phyloP scores from a whole-genome alignment of 2,113 vertebrate genomes.

The Corvus hawaiiensis region DNA sequence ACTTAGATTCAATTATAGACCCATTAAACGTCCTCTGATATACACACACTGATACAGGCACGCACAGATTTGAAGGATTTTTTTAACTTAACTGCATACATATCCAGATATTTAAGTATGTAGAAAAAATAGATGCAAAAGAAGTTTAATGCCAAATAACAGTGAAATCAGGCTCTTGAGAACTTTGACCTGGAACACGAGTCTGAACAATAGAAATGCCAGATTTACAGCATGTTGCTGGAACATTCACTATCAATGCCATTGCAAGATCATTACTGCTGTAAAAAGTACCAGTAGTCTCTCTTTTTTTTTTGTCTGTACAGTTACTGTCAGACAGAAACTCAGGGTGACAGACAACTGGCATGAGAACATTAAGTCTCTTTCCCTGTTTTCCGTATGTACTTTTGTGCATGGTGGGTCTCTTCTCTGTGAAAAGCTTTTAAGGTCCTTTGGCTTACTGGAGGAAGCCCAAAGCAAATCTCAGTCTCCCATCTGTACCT shows the following conservation, averaged over 20 bases:
- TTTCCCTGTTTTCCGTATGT: not conserved
- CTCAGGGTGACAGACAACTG: not conserved
- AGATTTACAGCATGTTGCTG: fast-evolving
- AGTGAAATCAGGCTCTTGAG: not conserved
- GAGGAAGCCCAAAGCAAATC: not conserved
- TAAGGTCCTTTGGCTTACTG: not conserved
- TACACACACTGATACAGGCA: not conserved
- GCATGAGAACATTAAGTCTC: not conserved
- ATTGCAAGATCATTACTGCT: not conserved
- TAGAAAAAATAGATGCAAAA: not conserved
- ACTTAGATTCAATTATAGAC: slow-evolving; percentile 68
- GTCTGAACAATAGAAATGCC: not conserved
- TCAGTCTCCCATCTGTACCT: not conserved
- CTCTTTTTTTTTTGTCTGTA: not conserved
- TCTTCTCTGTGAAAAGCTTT: not conserved
- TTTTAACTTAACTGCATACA: not conserved
- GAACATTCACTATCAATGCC: not conserved
- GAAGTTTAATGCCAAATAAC: not conserved
- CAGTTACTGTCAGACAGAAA: not conserved
- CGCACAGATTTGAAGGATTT: not conserved
- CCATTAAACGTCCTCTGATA: not conserved
- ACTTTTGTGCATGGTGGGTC: not conserved
- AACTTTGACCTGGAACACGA: fast-evolving
- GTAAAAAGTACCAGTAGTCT: not conserved
- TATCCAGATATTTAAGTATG: not conserved